Evolutionary conservation across 2,113 vertebrate species (phyloP).

Genomic region (Paraplagusia blochii): DNA sequence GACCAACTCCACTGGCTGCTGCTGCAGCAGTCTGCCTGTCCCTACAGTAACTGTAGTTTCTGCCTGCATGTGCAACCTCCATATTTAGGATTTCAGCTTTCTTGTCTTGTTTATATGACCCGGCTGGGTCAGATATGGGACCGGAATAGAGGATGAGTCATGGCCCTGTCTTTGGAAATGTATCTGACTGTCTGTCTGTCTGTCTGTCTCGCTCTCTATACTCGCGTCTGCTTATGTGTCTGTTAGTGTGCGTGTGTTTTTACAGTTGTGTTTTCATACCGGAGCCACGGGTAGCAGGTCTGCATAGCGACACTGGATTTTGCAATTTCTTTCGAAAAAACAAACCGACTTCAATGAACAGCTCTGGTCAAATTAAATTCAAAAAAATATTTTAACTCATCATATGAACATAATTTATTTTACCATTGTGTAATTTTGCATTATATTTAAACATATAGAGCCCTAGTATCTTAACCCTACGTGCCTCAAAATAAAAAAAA

Average conservation of each 20-base stretch:
- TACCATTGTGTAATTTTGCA: no score
- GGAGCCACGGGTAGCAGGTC: conserved; percentile 38
- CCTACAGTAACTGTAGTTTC: conserved; percentile 17
- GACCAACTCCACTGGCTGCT: conserved; percentile 15
- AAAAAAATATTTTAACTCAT: no score
- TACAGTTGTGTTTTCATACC: conserved; percentile 17
- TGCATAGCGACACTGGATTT: conserved; percentile 48
- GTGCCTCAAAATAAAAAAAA: no score
- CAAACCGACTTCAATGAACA: no score
- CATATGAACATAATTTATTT: no score
- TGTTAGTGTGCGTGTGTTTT: conserved; percentile 38
- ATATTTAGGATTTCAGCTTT: conserved; percentile 56
- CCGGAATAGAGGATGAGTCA: conserved; percentile 68
- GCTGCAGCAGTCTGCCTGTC: conserved; percentile 1
- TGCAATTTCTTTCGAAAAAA: conserved; percentile 16
- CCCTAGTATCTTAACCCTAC: no score
- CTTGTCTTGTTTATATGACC: conserved; percentile 66
- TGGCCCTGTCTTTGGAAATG: conserved; percentile 43
- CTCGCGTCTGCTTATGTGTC: conserved; percentile 17
- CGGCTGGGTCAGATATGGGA: conserved; percentile 46
- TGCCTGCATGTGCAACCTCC: conserved; percentile 18
- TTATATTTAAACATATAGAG: no score
- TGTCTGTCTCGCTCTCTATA: conserved; percentile 40
- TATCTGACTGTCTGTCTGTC: conserved; percentile 44
- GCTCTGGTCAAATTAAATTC: conserved; percentile 9